A percentile compares a stretch with the other conserved stretches of the same genome.
Conservation (phyloP, 1,140 invertebrate genomes). For the Tetramorium alpestre region DNA sequence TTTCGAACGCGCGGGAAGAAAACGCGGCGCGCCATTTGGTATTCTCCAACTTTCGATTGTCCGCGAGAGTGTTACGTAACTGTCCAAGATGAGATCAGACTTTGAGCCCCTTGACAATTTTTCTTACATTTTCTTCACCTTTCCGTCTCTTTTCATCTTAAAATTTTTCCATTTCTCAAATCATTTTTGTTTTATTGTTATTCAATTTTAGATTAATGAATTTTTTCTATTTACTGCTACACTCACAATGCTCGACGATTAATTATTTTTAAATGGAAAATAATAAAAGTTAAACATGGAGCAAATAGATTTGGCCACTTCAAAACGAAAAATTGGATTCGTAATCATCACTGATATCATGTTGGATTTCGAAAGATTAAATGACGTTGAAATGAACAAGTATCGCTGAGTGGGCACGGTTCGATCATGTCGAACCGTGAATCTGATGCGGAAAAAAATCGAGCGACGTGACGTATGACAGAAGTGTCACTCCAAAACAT, state of each 20-base stretch:
- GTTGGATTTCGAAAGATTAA: constrained; percentile 29
- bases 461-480: constrained; percentile 53
- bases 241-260: background rate
- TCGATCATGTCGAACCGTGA: constrained; percentile 26
- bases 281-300: background rate
- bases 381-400: constrained; percentile 56
- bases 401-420: background rate
- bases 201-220: background rate
- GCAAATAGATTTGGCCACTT: background rate
- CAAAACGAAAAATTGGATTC: constrained; percentile 12
- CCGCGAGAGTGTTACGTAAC: background rate
- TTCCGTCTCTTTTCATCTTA: background rate
- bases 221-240: background rate
- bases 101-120: background rate
- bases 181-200: background rate
- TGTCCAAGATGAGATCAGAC: constrained; percentile 4
- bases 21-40: background rate
- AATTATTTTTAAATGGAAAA: background rate
- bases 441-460: constrained; percentile 43
- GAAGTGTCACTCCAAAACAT: constrained; percentile 49
- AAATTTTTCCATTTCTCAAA: background rate
- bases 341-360: constrained; percentile 20
- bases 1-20: background rate
- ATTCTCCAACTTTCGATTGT: constrained; percentile 18
- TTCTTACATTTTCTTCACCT: background rate